Conservation (phyloP, 2,888 invertebrate species). For the Pammene fasciana region DNA sequence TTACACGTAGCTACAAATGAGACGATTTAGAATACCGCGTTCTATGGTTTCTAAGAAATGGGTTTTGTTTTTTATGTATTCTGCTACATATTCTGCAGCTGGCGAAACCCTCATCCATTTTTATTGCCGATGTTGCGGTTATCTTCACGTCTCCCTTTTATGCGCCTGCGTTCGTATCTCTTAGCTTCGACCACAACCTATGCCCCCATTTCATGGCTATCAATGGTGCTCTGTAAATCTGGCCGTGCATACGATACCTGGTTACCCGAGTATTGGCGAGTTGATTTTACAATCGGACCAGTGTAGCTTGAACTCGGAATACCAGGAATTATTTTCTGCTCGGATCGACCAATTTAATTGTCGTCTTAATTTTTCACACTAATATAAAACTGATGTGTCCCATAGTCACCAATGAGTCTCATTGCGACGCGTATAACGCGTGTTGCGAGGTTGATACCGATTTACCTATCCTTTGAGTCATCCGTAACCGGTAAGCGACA, state of each 20-base stretch:
- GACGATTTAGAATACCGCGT: not conserved
- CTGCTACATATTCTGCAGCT: constrained; percentile 44
- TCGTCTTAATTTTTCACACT: too few species aligned
- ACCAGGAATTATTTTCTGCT: too few species aligned
- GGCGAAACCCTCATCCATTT: constrained; percentile 66
- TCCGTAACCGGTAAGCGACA: not conserved
- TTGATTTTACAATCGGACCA: not conserved
- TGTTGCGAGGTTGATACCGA: too few species aligned
- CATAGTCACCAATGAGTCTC: too few species aligned
- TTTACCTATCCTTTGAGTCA: not conserved
- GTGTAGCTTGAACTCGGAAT: not conserved
- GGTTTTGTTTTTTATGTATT: constrained; percentile 22
- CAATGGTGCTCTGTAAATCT: constrained; percentile 35
- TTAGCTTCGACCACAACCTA: constrained; percentile 48
- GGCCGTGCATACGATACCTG: constrained; percentile 17
- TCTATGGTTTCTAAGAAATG: constrained; percentile 16
- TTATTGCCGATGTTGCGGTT: constrained; percentile 52
- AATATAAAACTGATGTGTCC: too few species aligned
- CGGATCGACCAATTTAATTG: too few species aligned
- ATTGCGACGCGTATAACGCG: too few species aligned
- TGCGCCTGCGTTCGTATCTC: constrained; percentile 48
- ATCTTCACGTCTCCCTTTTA: constrained; percentile 55
- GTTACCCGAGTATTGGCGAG: not conserved
- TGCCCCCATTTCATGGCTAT: constrained; percentile 46
- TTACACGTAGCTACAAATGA: not conserved